Evolutionary conservation across 2,797 vertebrate species (phyloP).

Genomic region (Philypnodon macrostomus): DNA sequence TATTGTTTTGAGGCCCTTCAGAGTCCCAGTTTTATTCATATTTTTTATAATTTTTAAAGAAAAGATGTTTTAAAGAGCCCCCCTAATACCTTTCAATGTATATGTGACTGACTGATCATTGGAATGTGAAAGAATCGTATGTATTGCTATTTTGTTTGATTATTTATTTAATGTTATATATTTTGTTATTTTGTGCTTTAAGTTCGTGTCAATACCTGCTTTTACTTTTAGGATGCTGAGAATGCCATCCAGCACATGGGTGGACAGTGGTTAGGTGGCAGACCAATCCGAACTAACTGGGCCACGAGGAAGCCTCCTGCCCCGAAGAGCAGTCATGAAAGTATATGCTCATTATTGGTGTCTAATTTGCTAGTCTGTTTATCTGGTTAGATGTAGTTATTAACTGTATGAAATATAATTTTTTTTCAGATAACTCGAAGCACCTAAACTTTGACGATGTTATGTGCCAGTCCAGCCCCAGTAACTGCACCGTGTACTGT

Average conservation of each 20-base stretch:
- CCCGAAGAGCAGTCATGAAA: slow-evolving; percentile 91
- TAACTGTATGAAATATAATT: slow-evolving; percentile 10
- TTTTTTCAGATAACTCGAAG: slow-evolving; percentile 82
- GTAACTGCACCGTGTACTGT: slow-evolving; percentile 97
- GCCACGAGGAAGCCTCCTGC: slow-evolving; percentile 96
- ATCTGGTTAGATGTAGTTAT: not conserved
- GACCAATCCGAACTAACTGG: slow-evolving; percentile 98
- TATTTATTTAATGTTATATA: slow-evolving; percentile 1
- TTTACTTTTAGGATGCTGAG: slow-evolving; percentile 91
- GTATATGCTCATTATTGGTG: slow-evolving; percentile 67
- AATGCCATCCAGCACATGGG: slow-evolving; percentile 99
- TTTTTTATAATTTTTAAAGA: no score
- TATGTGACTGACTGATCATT: no score
- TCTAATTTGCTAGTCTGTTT: not conserved
- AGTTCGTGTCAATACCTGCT: no score
- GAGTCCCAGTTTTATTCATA: no score
- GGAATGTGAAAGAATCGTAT: not conserved
- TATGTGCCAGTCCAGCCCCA: slow-evolving; percentile 94
- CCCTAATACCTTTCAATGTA: no score
- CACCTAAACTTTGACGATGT: slow-evolving; percentile 97
- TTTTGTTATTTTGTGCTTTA: no score
- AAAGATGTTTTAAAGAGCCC: no score
- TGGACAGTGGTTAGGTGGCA: slow-evolving; percentile 95
- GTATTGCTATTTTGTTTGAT: not conserved
- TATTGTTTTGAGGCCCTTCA: no score